Evolutionary conservation across 2,888 invertebrate genomes (phyloP).

Genomic region (Lamellibrachia columna): DNA sequence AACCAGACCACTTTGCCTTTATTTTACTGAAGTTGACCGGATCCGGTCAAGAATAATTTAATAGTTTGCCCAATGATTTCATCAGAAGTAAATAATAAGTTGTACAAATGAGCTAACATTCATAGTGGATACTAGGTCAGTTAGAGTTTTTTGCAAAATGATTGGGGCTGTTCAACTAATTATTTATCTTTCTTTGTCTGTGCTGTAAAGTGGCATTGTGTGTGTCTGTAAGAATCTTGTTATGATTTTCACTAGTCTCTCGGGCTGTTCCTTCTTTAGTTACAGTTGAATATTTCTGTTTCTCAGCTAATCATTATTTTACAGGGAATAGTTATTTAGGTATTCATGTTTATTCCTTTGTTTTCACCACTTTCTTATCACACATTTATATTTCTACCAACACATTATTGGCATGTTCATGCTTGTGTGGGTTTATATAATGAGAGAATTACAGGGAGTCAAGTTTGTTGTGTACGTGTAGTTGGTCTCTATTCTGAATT

Average conservation of each 20-base stretch:
- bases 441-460: neutral
- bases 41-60: too few relatives aligned
- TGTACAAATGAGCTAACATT: too few relatives aligned
- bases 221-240: neutral
- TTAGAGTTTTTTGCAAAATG: neutral
- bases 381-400: neutral
- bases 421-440: neutral
- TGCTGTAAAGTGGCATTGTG: neutral
- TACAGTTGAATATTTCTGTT: neutral
- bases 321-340: neutral
- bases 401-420: neutral
- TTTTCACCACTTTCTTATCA: neutral
- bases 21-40: too few relatives aligned
- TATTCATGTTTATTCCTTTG: neutral
- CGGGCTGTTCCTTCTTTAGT: neutral
- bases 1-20: too few relatives aligned
- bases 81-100: too few relatives aligned
- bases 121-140: neutral
- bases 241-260: neutral
- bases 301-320: neutral
- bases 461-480: neutral
- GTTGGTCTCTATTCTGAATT: neutral
- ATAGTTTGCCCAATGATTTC: too few relatives aligned
- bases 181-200: neutral
- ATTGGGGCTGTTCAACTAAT: neutral